phyloP scores from a whole-genome alignment of 2,797 vertebrate species.

The Luscinia luscinia region DNA sequence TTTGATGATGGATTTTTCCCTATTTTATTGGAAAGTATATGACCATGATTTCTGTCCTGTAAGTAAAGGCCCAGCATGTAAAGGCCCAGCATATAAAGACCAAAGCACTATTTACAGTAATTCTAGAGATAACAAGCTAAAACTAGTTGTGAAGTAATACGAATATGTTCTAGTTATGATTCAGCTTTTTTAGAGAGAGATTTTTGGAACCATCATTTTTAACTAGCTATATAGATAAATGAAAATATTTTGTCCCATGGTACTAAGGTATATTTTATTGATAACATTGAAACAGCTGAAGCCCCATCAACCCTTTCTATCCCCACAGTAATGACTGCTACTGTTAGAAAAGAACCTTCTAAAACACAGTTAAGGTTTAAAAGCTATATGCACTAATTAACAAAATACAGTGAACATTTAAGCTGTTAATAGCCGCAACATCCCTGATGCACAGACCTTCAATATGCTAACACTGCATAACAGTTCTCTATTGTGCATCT shows the following conservation, averaged over 20 bases:
- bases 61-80: not conserved
- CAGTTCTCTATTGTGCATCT: conserved; percentile 73
- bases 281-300: conserved; percentile 57
- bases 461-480: conserved; percentile 59
- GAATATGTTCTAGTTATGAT: not conserved
- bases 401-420: conserved; percentile 76
- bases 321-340: conserved; percentile 31
- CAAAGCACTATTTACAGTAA: not conserved
- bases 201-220: not conserved
- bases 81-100: not conserved
- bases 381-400: conserved; percentile 77
- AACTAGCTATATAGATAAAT: not conserved
- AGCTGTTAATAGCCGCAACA: conserved; percentile 75
- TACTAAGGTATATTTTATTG: conserved; percentile 47
- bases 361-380: conserved; percentile 66
- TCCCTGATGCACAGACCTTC: conserved; percentile 70
- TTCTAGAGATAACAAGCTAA: not conserved
- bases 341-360: conserved; percentile 54
- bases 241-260: not conserved
- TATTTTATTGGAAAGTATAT: not conserved
- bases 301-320: conserved; percentile 27
- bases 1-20: not conserved
- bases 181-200: not conserved
- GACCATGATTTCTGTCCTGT: not conserved
- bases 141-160: not conserved